Evolutionary conservation across 2,113 vertebrate species (phyloP), one percentile per base, ranked within the genome.

Genomic region (Stegastes partitus): DNA sequence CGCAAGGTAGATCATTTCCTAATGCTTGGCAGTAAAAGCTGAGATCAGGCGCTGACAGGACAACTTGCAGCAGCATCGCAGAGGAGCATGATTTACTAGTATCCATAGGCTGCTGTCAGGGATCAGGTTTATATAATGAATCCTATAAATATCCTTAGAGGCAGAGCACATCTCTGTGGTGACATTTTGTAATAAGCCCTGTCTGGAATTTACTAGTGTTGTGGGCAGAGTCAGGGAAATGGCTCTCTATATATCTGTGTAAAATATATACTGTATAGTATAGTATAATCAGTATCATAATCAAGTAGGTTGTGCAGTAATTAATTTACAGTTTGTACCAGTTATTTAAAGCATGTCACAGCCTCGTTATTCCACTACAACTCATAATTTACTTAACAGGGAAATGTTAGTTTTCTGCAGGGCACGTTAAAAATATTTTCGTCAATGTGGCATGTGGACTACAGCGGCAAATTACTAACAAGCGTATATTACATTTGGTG

Each of bases 81-180:
- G 58, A 82, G 47, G 71, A 69, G 22, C 56, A n/a, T 71, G 50
- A 83, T 90, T 87, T 85, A 89, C 63, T 63, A 64, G 59, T 42
- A 59, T 64, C 74, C 77, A 80, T 68, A 70, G 84, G 62, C 74
- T 77, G 68, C 80, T 83, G 85, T 62, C 67, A 70, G 68, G 75
- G 81, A 87, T 87, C 62, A 83, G 84, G 61, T 87, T 89, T 85
- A 82, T 85, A 66, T 87, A 84, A 91, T 87, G 67, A 84, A 85
- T 84, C 78, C 82, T 83, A 91, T 84, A 88, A 87, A 86, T 87
- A 84, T 79, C 76, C 65, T 73, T n/a, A 0, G 57, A 87, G 21
- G 77, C 69, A 82, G 21, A 74, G 78, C 63, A 19, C 62, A 74
- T 85, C 66, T 76, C 71, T 65, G 56, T n/a, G 47, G 66, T 81